These are phyloP conservation scores for Cromileptes altivelis DNA, from an alignment of 2,113 vertebrate genomes.

Conservation along the genomic window DNA sequence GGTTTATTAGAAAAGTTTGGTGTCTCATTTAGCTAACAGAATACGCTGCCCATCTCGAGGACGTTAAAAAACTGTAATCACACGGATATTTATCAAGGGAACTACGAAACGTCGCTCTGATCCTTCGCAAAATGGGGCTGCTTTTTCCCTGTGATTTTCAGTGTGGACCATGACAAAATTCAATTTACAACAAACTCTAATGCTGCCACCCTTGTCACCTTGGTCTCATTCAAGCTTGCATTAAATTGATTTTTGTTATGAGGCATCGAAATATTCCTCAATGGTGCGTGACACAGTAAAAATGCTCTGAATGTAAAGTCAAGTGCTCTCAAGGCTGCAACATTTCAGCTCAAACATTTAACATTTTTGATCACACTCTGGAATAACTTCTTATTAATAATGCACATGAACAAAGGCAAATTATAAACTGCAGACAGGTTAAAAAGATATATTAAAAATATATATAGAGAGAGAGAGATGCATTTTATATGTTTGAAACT, in stretches of 20 bases:
- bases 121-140: not conserved
- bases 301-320: conserved; percentile 30
- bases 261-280: conserved; percentile 12
- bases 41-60: conserved; percentile 28
- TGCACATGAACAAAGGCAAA: not conserved
- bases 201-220: not conserved
- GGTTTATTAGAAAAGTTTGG: conserved; percentile 56
- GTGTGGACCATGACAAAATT: not conserved
- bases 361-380: not conserved
- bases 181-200: conserved; percentile 27
- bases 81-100: conserved; percentile 22
- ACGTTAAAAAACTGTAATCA: conserved; percentile 50
- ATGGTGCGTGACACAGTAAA: not conserved
- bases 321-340: conserved; percentile 39
- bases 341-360: conserved; percentile 23
- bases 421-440: not conserved
- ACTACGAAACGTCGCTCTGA: conserved; percentile 35
- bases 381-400: conserved; percentile 19
- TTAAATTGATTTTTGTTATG: conserved; percentile 12
- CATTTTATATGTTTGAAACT: conserved; percentile 28
- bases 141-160: conserved; percentile 5
- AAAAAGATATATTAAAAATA: conserved; percentile 21
- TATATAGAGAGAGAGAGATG: not conserved
- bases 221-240: conserved; percentile 14
- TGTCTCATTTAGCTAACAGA: conserved; percentile 54